Percentiles rank a stretch among this genome's conserved stretches.
These are phyloP conservation scores for Oophaga pumilio DNA, from an alignment of 2,113 vertebrate species.

Conservation along the genomic window DNA sequence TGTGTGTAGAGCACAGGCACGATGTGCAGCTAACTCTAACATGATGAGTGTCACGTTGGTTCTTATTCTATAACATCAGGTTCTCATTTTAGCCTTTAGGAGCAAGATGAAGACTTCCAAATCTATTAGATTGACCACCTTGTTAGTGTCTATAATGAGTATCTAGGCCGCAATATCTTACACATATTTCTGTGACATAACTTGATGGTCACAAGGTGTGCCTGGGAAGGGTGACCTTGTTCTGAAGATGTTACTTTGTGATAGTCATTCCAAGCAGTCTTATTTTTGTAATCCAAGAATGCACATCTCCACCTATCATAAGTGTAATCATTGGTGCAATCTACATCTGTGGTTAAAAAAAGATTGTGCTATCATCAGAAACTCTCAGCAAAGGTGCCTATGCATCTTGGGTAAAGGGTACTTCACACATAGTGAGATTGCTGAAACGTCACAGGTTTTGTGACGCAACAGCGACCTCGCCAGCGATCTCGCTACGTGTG, in stretches of 20 bases:
- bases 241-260: neutral
- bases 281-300: neutral
- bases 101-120: neutral
- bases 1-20: no score
- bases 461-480: no score
- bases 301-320: neutral
- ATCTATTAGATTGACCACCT: neutral
- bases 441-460: no score
- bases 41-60: neutral
- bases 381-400: no score
- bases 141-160: neutral
- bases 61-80: neutral
- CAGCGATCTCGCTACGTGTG: no score
- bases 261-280: neutral
- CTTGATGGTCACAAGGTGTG: constrained; percentile 11
- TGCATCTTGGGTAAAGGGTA: no score
- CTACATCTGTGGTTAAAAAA: neutral
- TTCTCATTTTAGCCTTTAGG: neutral
- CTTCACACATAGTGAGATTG: no score
- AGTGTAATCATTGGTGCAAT: neutral
- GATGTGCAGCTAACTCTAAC: no score
- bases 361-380: no score
- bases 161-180: neutral
- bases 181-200: neutral
- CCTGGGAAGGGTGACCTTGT: neutral